Evolutionary conservation across 1,140 invertebrate genomes (phyloP).

Genomic region (Grapholita molesta): DNA sequence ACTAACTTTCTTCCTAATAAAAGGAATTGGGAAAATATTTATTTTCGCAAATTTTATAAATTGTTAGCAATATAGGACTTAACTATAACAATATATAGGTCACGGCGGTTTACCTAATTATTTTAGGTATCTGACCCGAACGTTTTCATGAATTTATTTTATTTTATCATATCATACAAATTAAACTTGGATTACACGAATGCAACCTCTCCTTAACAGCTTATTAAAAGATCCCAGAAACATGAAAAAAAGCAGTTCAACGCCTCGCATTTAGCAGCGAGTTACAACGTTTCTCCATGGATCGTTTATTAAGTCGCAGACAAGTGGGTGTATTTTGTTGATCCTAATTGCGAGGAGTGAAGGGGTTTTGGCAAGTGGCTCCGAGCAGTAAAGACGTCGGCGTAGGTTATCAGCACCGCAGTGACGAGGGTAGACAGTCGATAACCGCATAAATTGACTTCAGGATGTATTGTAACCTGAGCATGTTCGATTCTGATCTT

Average conservation of each 20-base stretch:
- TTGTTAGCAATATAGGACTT: too few species aligned
- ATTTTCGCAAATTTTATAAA: too few species aligned
- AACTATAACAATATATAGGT: too few species aligned
- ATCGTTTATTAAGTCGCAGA: conserved; percentile 25
- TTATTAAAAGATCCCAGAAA: neutral
- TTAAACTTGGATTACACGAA: neutral
- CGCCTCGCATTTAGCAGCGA: neutral
- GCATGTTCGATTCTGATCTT: neutral
- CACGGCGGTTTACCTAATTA: too few species aligned
- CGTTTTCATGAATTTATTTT: neutral
- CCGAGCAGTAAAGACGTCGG: conserved; percentile 51
- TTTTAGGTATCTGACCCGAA: too few species aligned
- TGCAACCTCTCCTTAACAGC: neutral
- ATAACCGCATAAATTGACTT: conserved; percentile 19
- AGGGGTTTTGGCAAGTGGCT: conserved; percentile 30
- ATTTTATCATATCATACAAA: neutral
- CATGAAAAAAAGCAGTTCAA: conserved; percentile 6
- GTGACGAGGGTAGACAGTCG: conserved; percentile 34
- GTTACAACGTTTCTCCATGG: neutral
- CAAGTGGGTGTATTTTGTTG: conserved; percentile 21
- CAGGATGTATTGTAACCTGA: neutral
- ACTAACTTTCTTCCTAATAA: too few species aligned
- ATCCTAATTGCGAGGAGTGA: conserved; percentile 23
- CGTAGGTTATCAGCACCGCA: conserved; percentile 33
- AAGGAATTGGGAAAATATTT: too few species aligned